Conservation (phyloP, 2,888 invertebrate species). For the Hecatera dysodea region DNA sequence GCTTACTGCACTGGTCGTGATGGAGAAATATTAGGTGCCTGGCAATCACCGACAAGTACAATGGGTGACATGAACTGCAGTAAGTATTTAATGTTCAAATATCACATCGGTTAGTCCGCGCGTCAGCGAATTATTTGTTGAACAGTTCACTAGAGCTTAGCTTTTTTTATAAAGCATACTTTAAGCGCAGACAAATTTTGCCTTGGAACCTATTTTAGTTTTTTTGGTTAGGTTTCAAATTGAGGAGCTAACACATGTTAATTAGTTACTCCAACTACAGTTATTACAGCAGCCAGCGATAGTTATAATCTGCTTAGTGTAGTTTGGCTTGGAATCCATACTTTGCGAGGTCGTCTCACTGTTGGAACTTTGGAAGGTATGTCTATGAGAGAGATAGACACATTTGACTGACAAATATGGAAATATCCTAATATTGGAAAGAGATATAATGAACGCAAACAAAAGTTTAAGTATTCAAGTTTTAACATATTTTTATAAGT, state of each 20-base stretch:
- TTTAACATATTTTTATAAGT: constrained; percentile 38
- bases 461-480: constrained; percentile 39
- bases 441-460: neutral
- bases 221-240: neutral
- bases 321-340: neutral
- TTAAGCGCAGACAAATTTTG: neutral
- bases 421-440: constrained; percentile 10
- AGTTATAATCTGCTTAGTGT: neutral
- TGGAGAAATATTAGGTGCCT: constrained; percentile 89
- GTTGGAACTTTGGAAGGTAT: too few species aligned
- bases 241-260: too few species aligned
- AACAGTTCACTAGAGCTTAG: neutral
- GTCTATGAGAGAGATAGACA: too few species aligned
- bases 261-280: too few species aligned
- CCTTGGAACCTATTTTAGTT: neutral
- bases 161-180: neutral
- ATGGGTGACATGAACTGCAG: constrained; percentile 90
- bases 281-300: neutral
- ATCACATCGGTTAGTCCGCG: neutral
- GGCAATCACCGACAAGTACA: constrained; percentile 82
- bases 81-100: constrained; percentile 80
- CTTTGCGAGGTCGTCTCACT: neutral
- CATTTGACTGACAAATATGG: neutral
- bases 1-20: constrained; percentile 92
- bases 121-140: neutral